phyloP scores from a whole-genome alignment of 2,113 vertebrate species.

The Syngnathus floridae region DNA sequence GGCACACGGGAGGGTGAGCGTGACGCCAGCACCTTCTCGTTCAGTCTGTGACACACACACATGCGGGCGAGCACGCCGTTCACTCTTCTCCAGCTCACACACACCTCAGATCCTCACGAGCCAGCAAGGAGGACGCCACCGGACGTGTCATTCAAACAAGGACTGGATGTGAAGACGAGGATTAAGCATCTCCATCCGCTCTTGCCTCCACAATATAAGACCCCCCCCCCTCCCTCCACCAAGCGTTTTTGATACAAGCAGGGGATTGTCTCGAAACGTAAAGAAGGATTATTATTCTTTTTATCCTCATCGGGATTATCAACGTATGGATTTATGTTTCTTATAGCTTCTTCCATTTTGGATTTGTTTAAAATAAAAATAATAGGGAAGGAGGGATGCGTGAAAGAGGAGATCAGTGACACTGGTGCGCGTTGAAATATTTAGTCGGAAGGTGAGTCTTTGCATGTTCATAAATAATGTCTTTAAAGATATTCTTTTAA shows the following conservation, averaged over 20 bases:
- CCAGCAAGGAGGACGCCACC: conserved; percentile 40
- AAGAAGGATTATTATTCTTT: conserved; percentile 50
- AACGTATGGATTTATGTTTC: conserved; percentile 45
- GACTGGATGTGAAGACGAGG: conserved; percentile 54
- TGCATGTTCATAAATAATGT: not conserved
- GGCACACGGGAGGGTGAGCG: conserved; percentile 48
- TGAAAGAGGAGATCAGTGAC: conserved; percentile 28
- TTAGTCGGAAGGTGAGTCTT: conserved; percentile 54
- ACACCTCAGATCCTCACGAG: conserved; percentile 26
- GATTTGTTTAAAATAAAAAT: not conserved
- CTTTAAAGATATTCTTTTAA: not conserved
- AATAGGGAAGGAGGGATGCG: conserved; percentile 16
- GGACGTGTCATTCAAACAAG: conserved; percentile 50
- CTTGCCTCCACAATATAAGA: conserved; percentile 21
- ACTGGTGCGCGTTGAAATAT: conserved; percentile 33
- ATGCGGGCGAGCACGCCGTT: not conserved
- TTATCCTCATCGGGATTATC: conserved; percentile 33
- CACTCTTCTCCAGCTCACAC: conserved; percentile 15
- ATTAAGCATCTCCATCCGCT: conserved; percentile 57
- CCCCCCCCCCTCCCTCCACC: conserved; percentile 27
- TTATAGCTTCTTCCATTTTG: not conserved
- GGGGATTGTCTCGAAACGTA: conserved; percentile 35
- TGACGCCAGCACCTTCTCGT: conserved; percentile 57
- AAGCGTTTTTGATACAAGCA: conserved; percentile 41
- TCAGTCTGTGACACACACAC: conserved; percentile 18